Evolutionary conservation across 2,888 invertebrate species (phyloP), one percentile per base, ranked within the genome.

Genomic region (Erebia aethiops): DNA sequence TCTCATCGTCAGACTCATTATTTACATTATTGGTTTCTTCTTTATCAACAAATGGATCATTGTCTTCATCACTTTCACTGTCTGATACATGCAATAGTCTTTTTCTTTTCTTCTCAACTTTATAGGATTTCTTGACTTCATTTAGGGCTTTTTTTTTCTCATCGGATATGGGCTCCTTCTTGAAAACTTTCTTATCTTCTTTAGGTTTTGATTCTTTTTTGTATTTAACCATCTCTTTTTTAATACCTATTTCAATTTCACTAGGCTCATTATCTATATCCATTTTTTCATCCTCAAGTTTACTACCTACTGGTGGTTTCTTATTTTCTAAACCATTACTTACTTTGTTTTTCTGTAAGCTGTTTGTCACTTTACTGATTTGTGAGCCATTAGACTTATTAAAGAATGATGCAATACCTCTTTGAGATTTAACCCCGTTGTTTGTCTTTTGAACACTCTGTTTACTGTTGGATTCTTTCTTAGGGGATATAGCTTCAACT

Each of bases 361-460:
- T 72, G 69, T 78, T 74, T 11, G 35, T 67, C 46, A 69, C 74
- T 71, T 81, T 82, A 69, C 80, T 82, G 65, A 46, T 67, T 56
- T 76, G 65, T 71, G 78, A 78, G 69, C 81, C 83, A 76, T 86
- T 89, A 75, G 85, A 79, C 82, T 92, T 94, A 64, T 78, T 87
- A 76, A 94, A 94, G 79, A 94, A 93, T 62, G 89, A 92, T 73
- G 90, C 84, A 77, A 94, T 93, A 49, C 90, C 85, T 79, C 88
- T 90, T 74, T 85, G 79, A 70, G 82, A 65, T 76, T 87, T 85
- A 68, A 76, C 80, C n/a, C 68, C 73, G 81, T 35, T 2, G 2
- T 80, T 86, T 72, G 49, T 49, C 57, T 71, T 78, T 80, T 64
- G 74, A 77, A 71, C 76, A 77, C 52, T 75, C 71, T 79, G 69